A percentile compares a stretch with the other conserved stretches of the same genome.
These are phyloP conservation scores for Pelosia muscerda DNA, from an alignment of 2,888 invertebrate species.

Conservation along the genomic window DNA sequence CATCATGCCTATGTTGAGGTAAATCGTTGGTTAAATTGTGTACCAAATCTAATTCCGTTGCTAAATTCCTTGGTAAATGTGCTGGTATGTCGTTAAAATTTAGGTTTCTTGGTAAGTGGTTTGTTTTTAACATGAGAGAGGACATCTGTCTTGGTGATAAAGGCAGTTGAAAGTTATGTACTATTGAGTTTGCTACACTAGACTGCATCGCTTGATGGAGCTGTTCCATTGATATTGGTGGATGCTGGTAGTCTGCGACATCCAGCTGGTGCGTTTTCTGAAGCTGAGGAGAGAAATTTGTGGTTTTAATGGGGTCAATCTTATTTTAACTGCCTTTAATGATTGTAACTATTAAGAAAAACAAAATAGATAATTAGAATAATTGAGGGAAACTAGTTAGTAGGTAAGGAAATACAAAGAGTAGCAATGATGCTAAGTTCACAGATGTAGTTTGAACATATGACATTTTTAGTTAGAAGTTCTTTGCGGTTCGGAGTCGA, in stretches of 20 bases:
- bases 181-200: constrained; percentile 63
- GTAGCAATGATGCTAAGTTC: no score
- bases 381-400: background rate
- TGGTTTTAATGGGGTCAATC: background rate
- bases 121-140: constrained; percentile 77
- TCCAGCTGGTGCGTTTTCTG: constrained; percentile 78
- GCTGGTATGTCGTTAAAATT: constrained; percentile 76
- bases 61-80: constrained; percentile 62
- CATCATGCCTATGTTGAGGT: constrained; percentile 65
- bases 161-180: constrained; percentile 78
- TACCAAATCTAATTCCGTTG: constrained; percentile 67
- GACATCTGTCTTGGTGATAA: constrained; percentile 80
- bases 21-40: constrained; percentile 65
- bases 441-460: no score
- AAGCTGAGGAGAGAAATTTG: constrained; percentile 56
- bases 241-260: constrained; percentile 70
- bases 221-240: constrained; percentile 79
- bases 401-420: no score
- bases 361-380: background rate
- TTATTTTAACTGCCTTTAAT: background rate
- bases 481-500: no score
- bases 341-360: no score
- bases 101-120: constrained; percentile 68
- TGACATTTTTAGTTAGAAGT: no score
- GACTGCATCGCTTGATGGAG: constrained; percentile 80